Evolutionary conservation across 2,113 vertebrate species (phyloP).

Genomic region (Heterocephalus glaber): DNA sequence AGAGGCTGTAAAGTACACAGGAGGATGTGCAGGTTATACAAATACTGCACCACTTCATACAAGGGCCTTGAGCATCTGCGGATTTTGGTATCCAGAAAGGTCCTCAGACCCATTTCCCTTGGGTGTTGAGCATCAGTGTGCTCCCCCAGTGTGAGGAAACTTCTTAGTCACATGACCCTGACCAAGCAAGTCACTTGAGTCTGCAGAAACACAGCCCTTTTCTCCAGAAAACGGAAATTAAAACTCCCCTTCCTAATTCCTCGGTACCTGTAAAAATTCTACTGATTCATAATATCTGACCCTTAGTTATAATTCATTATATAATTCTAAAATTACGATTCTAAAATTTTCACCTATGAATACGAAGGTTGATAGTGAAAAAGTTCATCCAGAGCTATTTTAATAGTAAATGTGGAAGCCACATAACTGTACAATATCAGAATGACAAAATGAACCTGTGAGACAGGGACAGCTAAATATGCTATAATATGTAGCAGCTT

Average conservation of each 20-base stretch:
- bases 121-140: neutral
- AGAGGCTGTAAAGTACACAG: neutral
- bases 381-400: neutral
- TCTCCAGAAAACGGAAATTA: neutral
- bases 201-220: neutral
- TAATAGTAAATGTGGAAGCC: constrained; percentile 42
- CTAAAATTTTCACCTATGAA: neutral
- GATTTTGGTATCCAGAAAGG: neutral
- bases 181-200: neutral
- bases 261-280: neutral
- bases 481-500: neutral
- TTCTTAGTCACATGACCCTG: neutral
- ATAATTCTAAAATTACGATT: neutral
- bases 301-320: neutral
- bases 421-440: neutral
- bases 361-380: neutral
- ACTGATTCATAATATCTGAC: neutral
- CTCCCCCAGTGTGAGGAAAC: neutral
- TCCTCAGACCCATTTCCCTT: neutral
- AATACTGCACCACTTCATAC: neutral
- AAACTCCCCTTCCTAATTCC: neutral
- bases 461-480: neutral
- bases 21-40: neutral
- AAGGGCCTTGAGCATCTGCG: neutral
- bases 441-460: neutral